Evolutionary conservation across 2,888 invertebrate genomes (phyloP), one percentile per base, ranked within the genome.

Genomic region (Andrena bicolor): DNA sequence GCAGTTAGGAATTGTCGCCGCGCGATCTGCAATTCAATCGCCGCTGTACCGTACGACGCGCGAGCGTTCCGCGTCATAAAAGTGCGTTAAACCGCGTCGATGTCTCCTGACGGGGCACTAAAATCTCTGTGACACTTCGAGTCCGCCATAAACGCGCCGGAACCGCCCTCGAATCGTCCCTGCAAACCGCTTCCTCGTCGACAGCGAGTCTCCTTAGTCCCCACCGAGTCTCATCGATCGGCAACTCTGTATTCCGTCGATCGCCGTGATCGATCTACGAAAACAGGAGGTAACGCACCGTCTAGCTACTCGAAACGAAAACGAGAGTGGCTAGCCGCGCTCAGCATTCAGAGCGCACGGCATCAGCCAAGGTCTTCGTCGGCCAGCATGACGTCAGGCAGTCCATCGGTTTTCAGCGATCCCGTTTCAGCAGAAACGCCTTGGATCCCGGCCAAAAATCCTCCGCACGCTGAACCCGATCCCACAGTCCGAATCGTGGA

Each of bases 11-110:
- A 83, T 84, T 86, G 86, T 83, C 78, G 80, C 60, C 77, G 80
- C 69, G 64, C 71, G 66, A 88, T 88, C 89, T 88, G 88, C 88
- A 88, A 88, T 88, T 88, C 88, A 88, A 88, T 88, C 85, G 85
- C 69, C 73, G 71, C 68, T 69, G 61, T 77, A 77, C 78, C 75
- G 81, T 77, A 82, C 84, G 80, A 82, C 83, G 85, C 81, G 85
- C 79, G 82, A 85, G 85, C 79, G 64, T 73, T 63, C 53, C 60
- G 85, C 72, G 88, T 83, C 88, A 80, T 80, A 80, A 80, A 80
- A 82, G 81, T 80, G 82, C 81, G 65, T 69, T 70, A 86, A 86
- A 80, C 81, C 81, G 68, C 76, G 71, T 64, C 71, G 35, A 61
- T 41, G 41, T 16, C 41, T 41, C 41, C 61, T 56, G 75, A 81